A percentile compares a stretch with the other conserved stretches of the same genome.
These are phyloP conservation scores for Laterallus jamaicensis DNA, from an alignment of 2,113 vertebrate genomes.

Conservation along the genomic window DNA sequence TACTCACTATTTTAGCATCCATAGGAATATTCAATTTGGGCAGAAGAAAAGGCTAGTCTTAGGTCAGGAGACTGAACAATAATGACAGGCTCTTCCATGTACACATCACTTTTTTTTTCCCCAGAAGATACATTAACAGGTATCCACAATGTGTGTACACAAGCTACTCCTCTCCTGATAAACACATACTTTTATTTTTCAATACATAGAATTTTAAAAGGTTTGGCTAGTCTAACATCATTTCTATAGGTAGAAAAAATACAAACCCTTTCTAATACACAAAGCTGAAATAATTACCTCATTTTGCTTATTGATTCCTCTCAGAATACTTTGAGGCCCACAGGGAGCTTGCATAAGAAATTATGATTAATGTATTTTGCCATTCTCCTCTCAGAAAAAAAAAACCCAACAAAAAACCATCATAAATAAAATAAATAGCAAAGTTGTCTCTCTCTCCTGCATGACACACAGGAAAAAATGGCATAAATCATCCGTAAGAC, in stretches of 20 bases:
- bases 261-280: neutral
- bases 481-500: constrained; percentile 20
- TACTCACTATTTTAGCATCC: neutral
- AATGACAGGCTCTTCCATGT: neutral
- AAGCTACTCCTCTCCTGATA: neutral
- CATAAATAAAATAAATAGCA: constrained; percentile 46
- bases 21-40: neutral
- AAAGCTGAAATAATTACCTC: neutral
- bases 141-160: neutral
- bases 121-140: neutral
- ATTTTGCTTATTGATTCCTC: neutral
- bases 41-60: neutral
- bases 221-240: neutral
- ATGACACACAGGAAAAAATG: neutral
- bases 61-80: neutral
- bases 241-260: neutral
- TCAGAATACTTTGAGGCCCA: neutral
- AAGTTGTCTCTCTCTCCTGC: neutral
- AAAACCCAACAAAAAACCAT: neutral
- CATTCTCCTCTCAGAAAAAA: neutral
- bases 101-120: neutral
- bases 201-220: neutral
- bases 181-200: neutral
- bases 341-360: constrained; percentile 1
- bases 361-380: neutral